Evolutionary conservation across 2,888 invertebrate genomes (phyloP).

Genomic region (Tetropium fuscum): DNA sequence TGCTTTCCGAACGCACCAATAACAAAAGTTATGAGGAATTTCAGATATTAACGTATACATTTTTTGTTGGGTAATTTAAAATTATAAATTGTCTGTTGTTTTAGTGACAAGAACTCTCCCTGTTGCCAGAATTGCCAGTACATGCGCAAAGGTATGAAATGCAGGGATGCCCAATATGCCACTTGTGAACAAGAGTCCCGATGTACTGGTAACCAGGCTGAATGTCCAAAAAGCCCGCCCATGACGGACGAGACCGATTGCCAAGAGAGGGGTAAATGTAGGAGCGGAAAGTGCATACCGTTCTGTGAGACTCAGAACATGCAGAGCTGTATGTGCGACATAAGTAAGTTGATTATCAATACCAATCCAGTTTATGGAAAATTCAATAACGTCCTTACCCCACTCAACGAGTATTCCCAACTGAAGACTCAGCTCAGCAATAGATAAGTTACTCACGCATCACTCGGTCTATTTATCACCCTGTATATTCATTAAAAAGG

Average conservation of each 20-base stretch:
- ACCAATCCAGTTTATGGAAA: not conserved
- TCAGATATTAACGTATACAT: no score
- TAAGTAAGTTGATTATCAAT: constrained; percentile 77
- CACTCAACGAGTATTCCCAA: no score
- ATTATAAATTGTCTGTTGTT: constrained; percentile 41
- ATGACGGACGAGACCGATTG: constrained; percentile 90
- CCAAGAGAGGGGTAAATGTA: constrained; percentile 91
- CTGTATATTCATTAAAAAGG: no score
- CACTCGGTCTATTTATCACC: no score
- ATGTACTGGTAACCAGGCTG: constrained; percentile 85
- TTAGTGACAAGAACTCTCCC: constrained; percentile 94
- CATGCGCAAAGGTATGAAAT: constrained; percentile 85
- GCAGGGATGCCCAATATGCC: constrained; percentile 90
- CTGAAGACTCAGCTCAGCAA: no score
- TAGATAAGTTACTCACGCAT: no score
- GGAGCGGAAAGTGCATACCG: constrained; percentile 91
- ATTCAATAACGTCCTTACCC: no score
- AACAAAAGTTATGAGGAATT: no score
- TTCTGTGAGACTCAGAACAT: constrained; percentile 94
- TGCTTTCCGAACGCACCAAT: no score
- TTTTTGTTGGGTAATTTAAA: not conserved
- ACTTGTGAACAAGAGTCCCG: constrained; percentile 94
- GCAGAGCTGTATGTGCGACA: constrained; percentile 97
- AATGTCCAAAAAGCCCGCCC: constrained; percentile 88
- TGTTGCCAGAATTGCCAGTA: constrained; percentile 94